Conservation (phyloP, 2,888 invertebrate species). For the Brachyopa scutellaris region DNA sequence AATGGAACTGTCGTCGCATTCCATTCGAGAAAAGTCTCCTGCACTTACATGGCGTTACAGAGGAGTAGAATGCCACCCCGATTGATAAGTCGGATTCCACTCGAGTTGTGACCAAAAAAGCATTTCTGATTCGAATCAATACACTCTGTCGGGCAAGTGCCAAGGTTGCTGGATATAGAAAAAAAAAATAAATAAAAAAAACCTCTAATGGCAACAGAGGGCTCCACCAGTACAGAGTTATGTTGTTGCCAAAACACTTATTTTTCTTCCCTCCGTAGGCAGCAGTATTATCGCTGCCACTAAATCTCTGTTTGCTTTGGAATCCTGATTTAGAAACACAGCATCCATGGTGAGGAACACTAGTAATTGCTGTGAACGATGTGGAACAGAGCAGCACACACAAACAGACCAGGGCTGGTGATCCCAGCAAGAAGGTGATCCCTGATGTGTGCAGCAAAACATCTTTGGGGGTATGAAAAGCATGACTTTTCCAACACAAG, state of each 20-base stretch:
- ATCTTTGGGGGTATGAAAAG: slow-evolving; percentile 74
- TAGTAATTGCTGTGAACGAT: slow-evolving; percentile 57
- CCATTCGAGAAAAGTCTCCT: not conserved
- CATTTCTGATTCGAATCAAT: slow-evolving; percentile 34
- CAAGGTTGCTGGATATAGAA: slow-evolving; percentile 22
- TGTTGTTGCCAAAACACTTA: slow-evolving; percentile 69
- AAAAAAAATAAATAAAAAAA: too few species aligned
- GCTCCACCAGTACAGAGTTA: slow-evolving; percentile 47
- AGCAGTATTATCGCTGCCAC: slow-evolving; percentile 55
- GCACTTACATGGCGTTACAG: not conserved
- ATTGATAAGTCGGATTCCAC: slow-evolving; percentile 35
- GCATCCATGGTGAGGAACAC: slow-evolving; percentile 55
- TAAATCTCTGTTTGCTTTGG: slow-evolving; percentile 52
- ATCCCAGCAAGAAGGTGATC: slow-evolving; percentile 55
- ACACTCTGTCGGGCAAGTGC: slow-evolving; percentile 37
- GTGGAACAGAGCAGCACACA: slow-evolving; percentile 23
- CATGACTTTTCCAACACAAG: slow-evolving; percentile 75
- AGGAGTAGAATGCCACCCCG: not conserved
- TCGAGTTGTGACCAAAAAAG: slow-evolving; percentile 14
- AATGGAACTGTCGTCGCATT: slow-evolving; percentile 12
- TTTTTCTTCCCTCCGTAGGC: slow-evolving; percentile 37
- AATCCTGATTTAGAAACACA: slow-evolving; percentile 63
- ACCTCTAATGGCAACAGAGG: too few species aligned
- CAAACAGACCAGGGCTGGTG: not conserved
- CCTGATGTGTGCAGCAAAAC: slow-evolving; percentile 71